These are phyloP conservation scores for Lathamus discolor DNA, from an alignment of 2,113 vertebrate genomes.

Conservation along the genomic window DNA sequence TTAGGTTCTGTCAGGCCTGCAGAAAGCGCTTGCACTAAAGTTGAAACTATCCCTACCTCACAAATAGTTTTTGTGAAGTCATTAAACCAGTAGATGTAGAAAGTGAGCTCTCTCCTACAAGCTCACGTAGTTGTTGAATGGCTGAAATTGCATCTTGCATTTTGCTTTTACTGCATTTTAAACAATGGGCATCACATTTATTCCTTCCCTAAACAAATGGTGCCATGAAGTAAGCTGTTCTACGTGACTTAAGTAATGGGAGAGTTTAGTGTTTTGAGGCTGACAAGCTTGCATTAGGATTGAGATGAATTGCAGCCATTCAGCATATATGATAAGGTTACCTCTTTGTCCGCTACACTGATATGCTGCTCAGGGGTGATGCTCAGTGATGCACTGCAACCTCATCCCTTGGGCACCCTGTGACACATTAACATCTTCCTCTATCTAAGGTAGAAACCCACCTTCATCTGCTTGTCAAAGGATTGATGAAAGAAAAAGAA, in stretches of 20 bases:
- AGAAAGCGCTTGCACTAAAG: neutral
- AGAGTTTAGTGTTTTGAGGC: neutral
- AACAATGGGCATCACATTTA: neutral
- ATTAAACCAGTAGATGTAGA: neutral
- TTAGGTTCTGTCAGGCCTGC: neutral
- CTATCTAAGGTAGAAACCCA: neutral
- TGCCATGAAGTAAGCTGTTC: neutral
- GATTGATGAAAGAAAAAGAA: rapidly evolving
- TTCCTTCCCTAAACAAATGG: neutral
- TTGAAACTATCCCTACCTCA: neutral
- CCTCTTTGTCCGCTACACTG: neutral
- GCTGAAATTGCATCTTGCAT: neutral
- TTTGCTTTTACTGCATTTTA: slow-evolving; percentile 2
- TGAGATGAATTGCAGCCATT: neutral
- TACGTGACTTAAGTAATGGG: neutral
- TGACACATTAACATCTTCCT: neutral
- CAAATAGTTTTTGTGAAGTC: slow-evolving; percentile 17
- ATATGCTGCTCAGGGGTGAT: neutral
- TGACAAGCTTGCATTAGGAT: neutral
- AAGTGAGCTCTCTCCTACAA: neutral
- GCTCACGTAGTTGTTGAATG: neutral
- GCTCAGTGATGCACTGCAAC: rapidly evolving
- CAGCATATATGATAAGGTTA: neutral
- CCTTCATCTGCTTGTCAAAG: neutral
- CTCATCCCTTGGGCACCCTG: neutral